Percentiles rank a stretch among this genome's conserved stretches.
Conservation (phyloP, 2,888 invertebrate genomes). For the Frankliniella fusca region DNA sequence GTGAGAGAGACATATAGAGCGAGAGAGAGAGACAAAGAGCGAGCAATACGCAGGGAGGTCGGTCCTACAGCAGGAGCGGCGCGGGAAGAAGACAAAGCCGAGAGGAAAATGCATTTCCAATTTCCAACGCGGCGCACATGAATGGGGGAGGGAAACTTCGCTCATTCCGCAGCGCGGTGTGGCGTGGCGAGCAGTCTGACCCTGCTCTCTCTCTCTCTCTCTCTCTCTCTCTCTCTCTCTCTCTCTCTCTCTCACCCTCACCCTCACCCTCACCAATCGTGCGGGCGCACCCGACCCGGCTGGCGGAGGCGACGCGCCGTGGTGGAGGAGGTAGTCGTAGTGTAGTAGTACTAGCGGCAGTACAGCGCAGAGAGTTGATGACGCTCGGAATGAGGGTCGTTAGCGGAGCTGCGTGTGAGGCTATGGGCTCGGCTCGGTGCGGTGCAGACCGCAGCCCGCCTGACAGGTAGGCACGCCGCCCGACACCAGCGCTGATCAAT, state of each 20-base stretch:
- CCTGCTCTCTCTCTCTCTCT: neutral
- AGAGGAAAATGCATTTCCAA: neutral
- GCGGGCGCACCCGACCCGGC: too few species aligned
- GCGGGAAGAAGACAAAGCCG: slow-evolving; percentile 15
- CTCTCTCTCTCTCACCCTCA: neutral
- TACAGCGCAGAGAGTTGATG: too few species aligned
- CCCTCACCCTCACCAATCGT: neutral
- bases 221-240: slow-evolving; percentile 1
- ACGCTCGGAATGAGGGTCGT: too few species aligned
- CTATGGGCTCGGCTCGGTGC: too few species aligned
- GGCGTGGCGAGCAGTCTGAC: neutral
- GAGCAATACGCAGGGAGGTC: neutral
- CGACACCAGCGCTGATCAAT: too few species aligned
- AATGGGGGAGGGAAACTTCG: neutral
- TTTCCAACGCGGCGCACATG: neutral
- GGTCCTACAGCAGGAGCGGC: neutral
- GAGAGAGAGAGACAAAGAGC: neutral
- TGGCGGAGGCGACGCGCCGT: too few species aligned
- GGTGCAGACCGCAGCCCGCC: too few species aligned
- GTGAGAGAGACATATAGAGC: neutral
- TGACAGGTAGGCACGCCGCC: too few species aligned
- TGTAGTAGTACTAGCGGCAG: too few species aligned
- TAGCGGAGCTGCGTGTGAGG: too few species aligned
- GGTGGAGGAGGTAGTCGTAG: too few species aligned
- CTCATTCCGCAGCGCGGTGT: neutral